A percentile compares a stretch with the other conserved stretches of the same genome.
Conservation (phyloP, 2,797 vertebrate genomes). For the Taeniopygia guttata region DNA sequence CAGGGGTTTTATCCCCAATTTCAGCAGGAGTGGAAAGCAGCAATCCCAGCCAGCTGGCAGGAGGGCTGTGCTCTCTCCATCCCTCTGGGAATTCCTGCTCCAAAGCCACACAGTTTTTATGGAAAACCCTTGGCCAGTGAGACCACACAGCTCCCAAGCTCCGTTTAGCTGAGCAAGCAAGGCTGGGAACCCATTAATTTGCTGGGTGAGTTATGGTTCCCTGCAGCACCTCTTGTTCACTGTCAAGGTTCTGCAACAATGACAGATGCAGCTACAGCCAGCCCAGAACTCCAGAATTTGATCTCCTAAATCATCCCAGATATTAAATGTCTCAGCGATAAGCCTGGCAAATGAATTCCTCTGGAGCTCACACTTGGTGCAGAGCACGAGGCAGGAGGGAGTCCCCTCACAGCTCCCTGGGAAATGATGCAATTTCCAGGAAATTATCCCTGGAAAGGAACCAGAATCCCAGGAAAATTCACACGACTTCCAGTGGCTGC, state of each 20-base stretch:
- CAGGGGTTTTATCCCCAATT: rapidly evolving
- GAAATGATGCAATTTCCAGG: background rate
- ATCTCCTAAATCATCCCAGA: slow-evolving; percentile 39
- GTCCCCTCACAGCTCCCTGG: background rate
- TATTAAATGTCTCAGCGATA: slow-evolving; percentile 20
- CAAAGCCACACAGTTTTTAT: background rate
- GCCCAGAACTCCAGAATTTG: slow-evolving; percentile 22
- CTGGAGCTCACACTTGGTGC: background rate
- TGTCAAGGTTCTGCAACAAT: slow-evolving; percentile 57
- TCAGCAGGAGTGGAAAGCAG: background rate
- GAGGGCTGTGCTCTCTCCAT: background rate
- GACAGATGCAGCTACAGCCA: slow-evolving; percentile 52
- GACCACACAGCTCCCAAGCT: background rate
- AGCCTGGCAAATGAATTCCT: slow-evolving; percentile 35
- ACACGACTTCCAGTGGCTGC: background rate
- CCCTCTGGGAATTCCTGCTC: background rate
- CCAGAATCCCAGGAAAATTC: background rate
- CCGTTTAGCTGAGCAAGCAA: slow-evolving; percentile 30
- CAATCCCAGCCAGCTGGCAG: background rate
- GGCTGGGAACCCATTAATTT: slow-evolving; percentile 58
- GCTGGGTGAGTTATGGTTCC: slow-evolving; percentile 51
- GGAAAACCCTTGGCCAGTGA: background rate
- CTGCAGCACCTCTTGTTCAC: slow-evolving; percentile 61
- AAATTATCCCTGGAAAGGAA: background rate
- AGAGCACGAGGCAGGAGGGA: background rate